Evolutionary conservation across 2,113 vertebrate genomes (phyloP), one percentile per base, ranked within the genome.

Genomic region (Hylia prasina): DNA sequence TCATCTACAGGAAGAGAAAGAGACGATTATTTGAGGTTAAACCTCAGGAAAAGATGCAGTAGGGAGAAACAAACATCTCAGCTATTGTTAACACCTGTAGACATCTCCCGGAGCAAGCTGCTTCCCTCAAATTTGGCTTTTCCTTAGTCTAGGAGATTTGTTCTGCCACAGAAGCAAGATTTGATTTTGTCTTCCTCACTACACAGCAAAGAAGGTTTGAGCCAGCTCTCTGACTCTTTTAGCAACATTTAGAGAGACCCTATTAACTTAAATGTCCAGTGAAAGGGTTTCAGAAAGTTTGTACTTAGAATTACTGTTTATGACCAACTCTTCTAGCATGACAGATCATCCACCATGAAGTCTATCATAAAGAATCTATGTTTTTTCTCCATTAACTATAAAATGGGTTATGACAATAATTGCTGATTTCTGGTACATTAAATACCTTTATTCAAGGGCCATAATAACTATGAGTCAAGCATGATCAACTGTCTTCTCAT

Each of bases 31-130:
- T 39, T 33, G 6, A 12, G 8, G 3, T 31, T 70, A 80, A 79
- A 66, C 4, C 7, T 58, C 65, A 48, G 23, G 7, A 22, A 53
- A 72, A 79, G 17, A 35, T 9, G 1, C 2, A 3, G 2, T 37
- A 51, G 1, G 2, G 83, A 63, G 27, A 53, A 73, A 48, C 3
- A 25, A 87, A 25, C 2, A 25, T 78, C 42, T 73, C 22, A 47
- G 10, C 42, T 82, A 7, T 35, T 8, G 0, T 14, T 89, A 79
- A 30, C 4, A 77, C 9, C 1, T 72, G 37, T 82, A 1, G 0
- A 13, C 21, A 19, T 76, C 27, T 79, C n/a, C 57, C 24, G 11
- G 37, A 78, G 24, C 4, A 39, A 51, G 2, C 4, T 56, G 6
- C 1, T 11, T 15, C 6, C 10, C 24, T 71, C 65, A 15, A 54